A percentile compares a stretch with the other conserved stretches of the same genome.
Evolutionary conservation across 2,888 invertebrate genomes (phyloP).

Genomic region (Cactoblastis cactorum): DNA sequence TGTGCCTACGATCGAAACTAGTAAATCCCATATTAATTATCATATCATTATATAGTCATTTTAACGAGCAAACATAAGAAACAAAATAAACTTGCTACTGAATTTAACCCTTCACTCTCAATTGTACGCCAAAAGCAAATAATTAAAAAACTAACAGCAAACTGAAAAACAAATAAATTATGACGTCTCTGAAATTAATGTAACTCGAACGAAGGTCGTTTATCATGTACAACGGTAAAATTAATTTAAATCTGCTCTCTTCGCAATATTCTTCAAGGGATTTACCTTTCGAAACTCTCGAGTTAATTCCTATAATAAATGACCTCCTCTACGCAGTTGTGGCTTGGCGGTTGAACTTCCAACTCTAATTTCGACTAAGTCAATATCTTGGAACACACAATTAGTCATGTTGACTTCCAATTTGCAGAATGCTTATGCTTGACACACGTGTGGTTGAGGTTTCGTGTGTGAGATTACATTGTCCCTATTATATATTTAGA

Average conservation of each 20-base stretch:
- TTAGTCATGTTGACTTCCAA: conserved; percentile 16
- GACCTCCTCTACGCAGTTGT: conserved; percentile 5
- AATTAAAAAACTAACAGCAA: not conserved
- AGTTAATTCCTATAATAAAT: conserved; percentile 14
- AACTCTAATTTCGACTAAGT: conserved; percentile 19
- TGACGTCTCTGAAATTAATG: not conserved
- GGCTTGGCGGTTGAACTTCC: conserved; percentile 6
- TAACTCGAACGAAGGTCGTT: conserved; percentile 5
- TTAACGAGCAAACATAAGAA: too few relatives aligned
- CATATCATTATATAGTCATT: too few relatives aligned
- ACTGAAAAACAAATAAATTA: conserved; percentile 27
- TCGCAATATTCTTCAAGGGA: conserved; percentile 12
- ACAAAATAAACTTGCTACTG: too few relatives aligned
- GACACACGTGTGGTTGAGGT: conserved; percentile 1
- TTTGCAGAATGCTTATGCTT: conserved; percentile 9
- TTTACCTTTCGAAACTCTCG: conserved; percentile 8
- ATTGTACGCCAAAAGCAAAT: not conserved
- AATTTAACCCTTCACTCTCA: too few relatives aligned
- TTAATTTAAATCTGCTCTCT: conserved; percentile 14
- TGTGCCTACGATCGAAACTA: too few relatives aligned
- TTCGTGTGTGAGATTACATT: not conserved
- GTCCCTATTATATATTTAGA: too few relatives aligned
- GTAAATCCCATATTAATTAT: too few relatives aligned
- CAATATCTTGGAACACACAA: conserved; percentile 17
- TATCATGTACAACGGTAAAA: conserved; percentile 10